These are phyloP conservation scores for Agonum fuliginosum DNA, from an alignment of 2,888 invertebrate species.

Conservation along the genomic window DNA sequence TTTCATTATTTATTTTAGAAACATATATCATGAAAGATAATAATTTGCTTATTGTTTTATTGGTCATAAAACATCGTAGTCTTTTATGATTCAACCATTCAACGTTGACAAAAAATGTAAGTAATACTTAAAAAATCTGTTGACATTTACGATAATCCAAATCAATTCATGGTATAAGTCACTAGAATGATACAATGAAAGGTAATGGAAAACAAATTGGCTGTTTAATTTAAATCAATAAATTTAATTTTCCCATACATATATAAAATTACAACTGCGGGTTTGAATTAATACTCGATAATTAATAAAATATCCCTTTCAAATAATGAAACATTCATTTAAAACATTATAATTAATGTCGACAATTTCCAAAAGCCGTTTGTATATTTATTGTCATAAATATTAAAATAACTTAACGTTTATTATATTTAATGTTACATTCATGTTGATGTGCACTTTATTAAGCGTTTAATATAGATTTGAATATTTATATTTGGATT, in stretches of 20 bases:
- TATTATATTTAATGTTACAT: slow-evolving; percentile 13
- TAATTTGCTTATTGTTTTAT: too few species aligned
- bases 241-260: slow-evolving; percentile 25
- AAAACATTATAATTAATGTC: slow-evolving; percentile 16
- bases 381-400: slow-evolving; percentile 2
- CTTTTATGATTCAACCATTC: too few species aligned
- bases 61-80: too few species aligned
- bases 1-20: too few species aligned
- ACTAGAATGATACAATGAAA: background rate
- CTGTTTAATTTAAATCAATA: slow-evolving; percentile 21
- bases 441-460: background rate
- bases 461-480: background rate
- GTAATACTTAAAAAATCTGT: background rate
- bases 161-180: background rate
- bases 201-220: slow-evolving; percentile 23
- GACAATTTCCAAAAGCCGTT: slow-evolving; percentile 32
- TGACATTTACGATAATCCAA: background rate
- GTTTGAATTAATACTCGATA: slow-evolving; percentile 27
- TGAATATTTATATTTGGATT: background rate
- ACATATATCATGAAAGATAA: too few species aligned
- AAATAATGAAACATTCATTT: slow-evolving; percentile 40
- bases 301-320: slow-evolving; percentile 41
- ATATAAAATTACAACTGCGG: background rate
- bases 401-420: slow-evolving; percentile 17
- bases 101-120: too few species aligned